Evolutionary conservation across 2,888 invertebrate genomes (phyloP), one percentile per base, ranked within the genome.

Genomic region (Temnothorax rugatulus): DNA sequence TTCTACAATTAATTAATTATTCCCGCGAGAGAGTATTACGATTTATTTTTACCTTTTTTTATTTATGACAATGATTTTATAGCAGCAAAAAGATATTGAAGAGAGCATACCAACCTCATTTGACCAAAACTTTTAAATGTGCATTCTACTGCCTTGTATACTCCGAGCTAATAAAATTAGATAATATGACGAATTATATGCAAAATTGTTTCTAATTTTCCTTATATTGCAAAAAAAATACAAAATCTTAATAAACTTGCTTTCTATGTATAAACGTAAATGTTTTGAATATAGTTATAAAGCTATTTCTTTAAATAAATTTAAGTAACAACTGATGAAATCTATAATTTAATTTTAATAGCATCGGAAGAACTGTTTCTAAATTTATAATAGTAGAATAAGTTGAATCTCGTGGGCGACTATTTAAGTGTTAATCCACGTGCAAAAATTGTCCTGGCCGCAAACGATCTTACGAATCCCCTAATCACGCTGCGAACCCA

Each of bases 401-500:
- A 18, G 50, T 38, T n/a, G 44, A 61, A 44, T 57, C 29, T 82
- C 61, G 29, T n/a, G 41, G n/a, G 41, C 83, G 54, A 83, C 74
- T 84, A 87, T 89, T 89, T 75, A 71, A 79, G 74, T 47, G 74
- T 79, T 73, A 81, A 86, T 88, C 83, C 84, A 84, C 57, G 88
- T 79, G 84, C 71, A 90, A 89, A 85, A 90, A 90, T 90, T 84
- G 89, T 82, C 64, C 57, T 74, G 50, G 57, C 52, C 44, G 52
- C 63, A 61, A 82, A 81, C 29, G 68, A 76, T 61, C 52, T 64
- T 59, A 41, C 68, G 82, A 69, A 50, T 68, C 54, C 54, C 64
- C 79, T 38, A 79, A 61, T 81, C 68, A 50, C 63, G 84, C 83
- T 90, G 90, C 90, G 89, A 92, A 91, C 90, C 89, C 89, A 91